Base-by-base conservation (phyloP, 1,140 invertebrate genomes). In the Drosophila lowei region DNA sequence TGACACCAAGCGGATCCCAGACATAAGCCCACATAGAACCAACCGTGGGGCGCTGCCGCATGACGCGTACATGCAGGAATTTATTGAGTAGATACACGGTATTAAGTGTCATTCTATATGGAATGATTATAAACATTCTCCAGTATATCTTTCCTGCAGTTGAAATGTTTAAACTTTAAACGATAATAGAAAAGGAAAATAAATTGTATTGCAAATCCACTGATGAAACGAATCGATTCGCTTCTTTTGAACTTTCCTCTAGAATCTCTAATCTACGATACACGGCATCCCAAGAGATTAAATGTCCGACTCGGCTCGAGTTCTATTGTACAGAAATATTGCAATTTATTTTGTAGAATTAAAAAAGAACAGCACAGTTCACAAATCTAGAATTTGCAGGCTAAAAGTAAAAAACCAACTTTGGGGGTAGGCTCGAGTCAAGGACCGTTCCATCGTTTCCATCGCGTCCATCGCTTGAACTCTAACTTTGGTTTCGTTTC, bases 301-400 rank as follows among this genome's bases (percentile, higher is more conserved):
- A 42, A 6, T 9, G 1, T 54, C 11, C 50, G 18, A 7, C 34
- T 56, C 47, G 15, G 15, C 3, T 15, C 13, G 1, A 38, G 34
- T 38, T 21, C 30, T 83, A 78, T 86, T 70, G 47, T 86, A 80
- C 60, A 85, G 81, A 86, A 85, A 85, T 81, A 88, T 83, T 86
- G 77, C 78, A 75, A 67, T 88, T 86, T 80, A 86, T 76, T 70
- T 71, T 77, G 60, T 79, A 84, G 80, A 84, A 79, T 85, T 85
- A 65, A 80, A 83, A 83, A 85, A 85, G 72, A 74, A 88, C 71
- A 79, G 83, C 83, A 88, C 83, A 88, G 84, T 89, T 88, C 75
- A 83, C 84, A 88, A 88, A 89, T 88, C 83, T 88, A 89, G 75
- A 53, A 88, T 88, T 89, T 89, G 83, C 78, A 89, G 79, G 83